phyloP scores from a whole-genome alignment of 1,140 invertebrate genomes.

The Drosophila busckii region DNA sequence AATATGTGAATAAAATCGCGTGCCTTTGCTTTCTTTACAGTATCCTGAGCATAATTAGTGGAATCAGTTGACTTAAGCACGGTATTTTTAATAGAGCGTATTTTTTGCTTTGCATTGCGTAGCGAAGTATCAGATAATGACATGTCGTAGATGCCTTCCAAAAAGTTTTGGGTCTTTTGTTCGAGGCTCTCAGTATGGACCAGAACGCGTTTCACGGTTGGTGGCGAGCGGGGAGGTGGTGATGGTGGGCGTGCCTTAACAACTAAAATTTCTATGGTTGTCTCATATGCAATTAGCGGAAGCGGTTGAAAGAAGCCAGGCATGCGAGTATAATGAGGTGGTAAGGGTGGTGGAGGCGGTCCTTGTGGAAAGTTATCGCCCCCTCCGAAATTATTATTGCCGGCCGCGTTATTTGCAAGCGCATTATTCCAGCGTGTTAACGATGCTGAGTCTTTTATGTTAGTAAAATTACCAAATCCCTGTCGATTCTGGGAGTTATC shows the following conservation, averaged over 20 bases:
- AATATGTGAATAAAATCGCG: conserved; percentile 77
- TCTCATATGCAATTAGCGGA: conserved; percentile 75
- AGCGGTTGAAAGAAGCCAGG: conserved; percentile 78
- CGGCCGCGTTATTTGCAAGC: conserved; percentile 50
- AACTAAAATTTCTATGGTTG: conserved; percentile 74
- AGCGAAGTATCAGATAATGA: conserved; percentile 67
- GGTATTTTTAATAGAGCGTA: conserved; percentile 72
- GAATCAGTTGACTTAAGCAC: conserved; percentile 72
- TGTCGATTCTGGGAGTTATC: conserved; percentile 34
- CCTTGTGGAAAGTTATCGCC: conserved; percentile 32
- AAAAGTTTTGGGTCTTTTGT: conserved; percentile 73
- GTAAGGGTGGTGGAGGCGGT: conserved; percentile 64
- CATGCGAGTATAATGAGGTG: conserved; percentile 66
- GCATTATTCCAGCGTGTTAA: conserved; percentile 71
- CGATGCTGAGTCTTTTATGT: conserved; percentile 69
- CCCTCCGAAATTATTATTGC: conserved; percentile 28
- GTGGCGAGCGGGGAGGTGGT: conserved; percentile 66
- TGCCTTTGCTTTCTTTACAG: conserved; percentile 74
- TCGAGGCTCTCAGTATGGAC: conserved; percentile 75
- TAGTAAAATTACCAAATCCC: conserved; percentile 44
- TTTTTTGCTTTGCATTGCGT: conserved; percentile 75
- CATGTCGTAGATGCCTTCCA: conserved; percentile 71
- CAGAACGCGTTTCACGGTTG: conserved; percentile 66
- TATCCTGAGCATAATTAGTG: conserved; percentile 78
- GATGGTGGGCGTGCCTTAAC: conserved; percentile 67